Evolutionary conservation across 1,140 invertebrate genomes (phyloP).

Genomic region (Hylaeus volcanicus): DNA sequence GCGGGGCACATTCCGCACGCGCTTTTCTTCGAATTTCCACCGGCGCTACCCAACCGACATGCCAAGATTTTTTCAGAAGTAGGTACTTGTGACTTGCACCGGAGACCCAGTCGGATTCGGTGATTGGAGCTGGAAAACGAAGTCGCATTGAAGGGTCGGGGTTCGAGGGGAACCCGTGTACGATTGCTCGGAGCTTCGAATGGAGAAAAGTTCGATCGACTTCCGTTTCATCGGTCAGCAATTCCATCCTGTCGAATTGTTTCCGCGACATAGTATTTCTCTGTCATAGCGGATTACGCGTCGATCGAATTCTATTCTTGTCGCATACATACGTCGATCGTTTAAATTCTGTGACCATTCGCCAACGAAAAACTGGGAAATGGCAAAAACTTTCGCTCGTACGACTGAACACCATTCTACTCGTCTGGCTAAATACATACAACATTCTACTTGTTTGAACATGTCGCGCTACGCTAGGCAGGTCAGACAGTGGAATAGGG

Average conservation of each 20-base stretch:
- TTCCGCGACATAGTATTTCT: slow-evolving; percentile 42
- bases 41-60: not conserved
- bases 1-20: slow-evolving; percentile 28
- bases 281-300: slow-evolving; percentile 37
- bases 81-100: slow-evolving; percentile 28
- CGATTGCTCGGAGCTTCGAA: slow-evolving; percentile 35
- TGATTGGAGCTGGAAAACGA: slow-evolving; percentile 26
- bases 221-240: slow-evolving; percentile 53
- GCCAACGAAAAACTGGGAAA: not conserved
- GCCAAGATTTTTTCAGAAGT: slow-evolving; percentile 48
- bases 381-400: no score
- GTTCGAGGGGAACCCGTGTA: not conserved
- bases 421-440: no score
- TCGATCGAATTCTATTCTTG: slow-evolving; percentile 30
- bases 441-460: no score
- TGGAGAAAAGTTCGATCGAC: slow-evolving; percentile 53
- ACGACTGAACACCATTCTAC: no score
- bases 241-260: slow-evolving; percentile 53
- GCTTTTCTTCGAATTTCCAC: slow-evolving; percentile 28
- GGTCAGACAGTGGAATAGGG: no score
- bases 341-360: slow-evolving; percentile 10
- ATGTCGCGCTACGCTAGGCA: no score
- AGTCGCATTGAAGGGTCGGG: not conserved
- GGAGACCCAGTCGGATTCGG: slow-evolving; percentile 6
- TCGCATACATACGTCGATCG: slow-evolving; percentile 28